Conservation (phyloP, 1,140 invertebrate species). For the Oreohelix idahoensis region DNA sequence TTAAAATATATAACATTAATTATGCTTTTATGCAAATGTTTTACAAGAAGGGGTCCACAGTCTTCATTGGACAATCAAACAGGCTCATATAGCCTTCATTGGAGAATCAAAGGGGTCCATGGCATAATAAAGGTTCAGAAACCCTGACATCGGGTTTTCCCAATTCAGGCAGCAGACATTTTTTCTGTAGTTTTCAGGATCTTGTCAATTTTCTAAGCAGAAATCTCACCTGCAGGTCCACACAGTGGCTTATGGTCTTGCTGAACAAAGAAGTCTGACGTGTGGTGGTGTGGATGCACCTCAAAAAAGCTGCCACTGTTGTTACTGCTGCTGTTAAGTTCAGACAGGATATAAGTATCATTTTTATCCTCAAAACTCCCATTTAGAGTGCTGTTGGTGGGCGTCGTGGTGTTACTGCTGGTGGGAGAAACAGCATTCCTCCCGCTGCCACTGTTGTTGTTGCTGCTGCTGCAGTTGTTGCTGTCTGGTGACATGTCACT, state of each 20-base stretch:
- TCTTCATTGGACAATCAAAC: too few relatives aligned
- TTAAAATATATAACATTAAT: too few relatives aligned
- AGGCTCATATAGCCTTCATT: too few relatives aligned
- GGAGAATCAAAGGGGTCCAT: too few relatives aligned
- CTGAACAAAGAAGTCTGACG: conserved; percentile 6
- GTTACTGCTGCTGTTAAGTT: neutral
- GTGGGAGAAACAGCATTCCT: neutral
- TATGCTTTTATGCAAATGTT: too few relatives aligned
- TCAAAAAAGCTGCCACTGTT: neutral
- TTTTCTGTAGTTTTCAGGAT: too few relatives aligned
- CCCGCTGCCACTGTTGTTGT: neutral
- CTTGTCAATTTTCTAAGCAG: too few relatives aligned
- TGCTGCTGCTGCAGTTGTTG: neutral
- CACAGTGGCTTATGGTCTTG: neutral
- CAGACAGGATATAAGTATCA: neutral
- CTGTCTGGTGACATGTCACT: neutral
- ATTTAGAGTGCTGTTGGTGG: neutral
- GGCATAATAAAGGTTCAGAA: too few relatives aligned
- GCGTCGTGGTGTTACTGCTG: neutral
- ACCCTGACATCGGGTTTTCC: too few relatives aligned
- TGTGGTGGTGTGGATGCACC: neutral
- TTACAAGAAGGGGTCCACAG: too few relatives aligned
- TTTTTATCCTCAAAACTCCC: conserved; percentile 2
- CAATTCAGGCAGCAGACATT: too few relatives aligned
- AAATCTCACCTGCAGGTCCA: neutral